Evolutionary conservation across 2,797 vertebrate genomes (phyloP).

Genomic region (Neomorphus geoffroyi): DNA sequence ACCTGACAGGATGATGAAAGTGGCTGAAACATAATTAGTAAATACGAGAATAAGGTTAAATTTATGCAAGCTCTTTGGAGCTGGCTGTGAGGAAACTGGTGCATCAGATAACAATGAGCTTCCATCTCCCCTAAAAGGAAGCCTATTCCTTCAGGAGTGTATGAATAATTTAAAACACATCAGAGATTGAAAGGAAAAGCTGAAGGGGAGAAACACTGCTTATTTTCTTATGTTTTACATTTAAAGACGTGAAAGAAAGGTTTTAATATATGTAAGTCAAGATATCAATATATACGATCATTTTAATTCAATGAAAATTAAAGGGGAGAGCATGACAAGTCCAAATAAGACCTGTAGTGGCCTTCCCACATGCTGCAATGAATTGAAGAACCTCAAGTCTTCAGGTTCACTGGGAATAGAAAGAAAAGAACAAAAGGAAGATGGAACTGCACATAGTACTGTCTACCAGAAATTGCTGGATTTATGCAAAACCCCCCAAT

Average conservation of each 20-base stretch:
- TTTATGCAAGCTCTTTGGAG: not conserved
- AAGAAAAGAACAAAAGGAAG: constrained; percentile 17
- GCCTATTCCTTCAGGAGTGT: not conserved
- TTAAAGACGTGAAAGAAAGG: not conserved
- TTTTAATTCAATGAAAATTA: not conserved
- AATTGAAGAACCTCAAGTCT: not conserved
- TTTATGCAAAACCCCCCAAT: not conserved
- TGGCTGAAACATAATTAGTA: constrained; percentile 44
- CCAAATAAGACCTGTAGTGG: not conserved
- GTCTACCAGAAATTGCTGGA: not conserved
- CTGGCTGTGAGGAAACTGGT: constrained; percentile 3
- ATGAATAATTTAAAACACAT: constrained; percentile 67
- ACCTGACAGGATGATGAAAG: not conserved
- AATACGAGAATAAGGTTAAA: constrained; percentile 3
- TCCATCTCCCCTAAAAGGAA: constrained; percentile 41
- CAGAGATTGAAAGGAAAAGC: constrained; percentile 18
- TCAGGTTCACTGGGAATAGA: not conserved
- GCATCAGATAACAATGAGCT: constrained; percentile 43
- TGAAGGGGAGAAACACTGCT: not conserved
- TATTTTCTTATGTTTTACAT: constrained; percentile 2
- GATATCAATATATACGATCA: not conserved
- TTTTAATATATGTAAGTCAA: not conserved
- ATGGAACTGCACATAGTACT: not conserved
- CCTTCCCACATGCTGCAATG: not conserved
- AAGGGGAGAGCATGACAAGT: not conserved